phyloP scores from a whole-genome alignment of 2,888 invertebrate species.

The Eupithecia tripunctaria region DNA sequence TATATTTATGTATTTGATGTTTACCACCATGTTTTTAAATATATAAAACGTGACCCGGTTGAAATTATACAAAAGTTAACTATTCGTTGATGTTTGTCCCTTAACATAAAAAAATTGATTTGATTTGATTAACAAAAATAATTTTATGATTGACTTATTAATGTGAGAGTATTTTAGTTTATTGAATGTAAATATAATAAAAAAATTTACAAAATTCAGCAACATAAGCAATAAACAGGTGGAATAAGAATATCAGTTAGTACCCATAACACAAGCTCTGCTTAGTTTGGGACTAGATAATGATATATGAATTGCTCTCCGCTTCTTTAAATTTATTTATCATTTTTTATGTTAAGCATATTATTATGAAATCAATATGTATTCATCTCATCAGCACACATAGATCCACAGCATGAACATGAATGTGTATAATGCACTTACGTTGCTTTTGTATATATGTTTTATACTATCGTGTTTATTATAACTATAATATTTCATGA shows the following conservation, averaged over 20 bases:
- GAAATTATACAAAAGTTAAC: constrained; percentile 29
- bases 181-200: neutral
- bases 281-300: neutral
- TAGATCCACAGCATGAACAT: neutral
- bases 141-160: constrained; percentile 26
- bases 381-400: neutral
- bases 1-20: constrained; percentile 11
- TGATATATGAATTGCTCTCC: neutral
- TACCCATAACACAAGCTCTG: neutral
- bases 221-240: neutral
- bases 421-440: neutral
- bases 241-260: neutral
- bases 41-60: constrained; percentile 18
- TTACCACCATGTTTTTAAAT: constrained; percentile 15
- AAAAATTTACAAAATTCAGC: neutral
- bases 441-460: neutral
- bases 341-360: neutral
- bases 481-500: neutral
- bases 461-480: too few relatives aligned
- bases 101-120: constrained; percentile 21
- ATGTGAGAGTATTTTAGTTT: constrained; percentile 26
- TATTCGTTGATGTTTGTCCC: constrained; percentile 23
- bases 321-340: neutral
- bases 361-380: neutral
- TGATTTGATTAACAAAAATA: constrained; percentile 31